Conservation (phyloP, 2,888 invertebrate species). For the Gastrophysa polygoni region DNA sequence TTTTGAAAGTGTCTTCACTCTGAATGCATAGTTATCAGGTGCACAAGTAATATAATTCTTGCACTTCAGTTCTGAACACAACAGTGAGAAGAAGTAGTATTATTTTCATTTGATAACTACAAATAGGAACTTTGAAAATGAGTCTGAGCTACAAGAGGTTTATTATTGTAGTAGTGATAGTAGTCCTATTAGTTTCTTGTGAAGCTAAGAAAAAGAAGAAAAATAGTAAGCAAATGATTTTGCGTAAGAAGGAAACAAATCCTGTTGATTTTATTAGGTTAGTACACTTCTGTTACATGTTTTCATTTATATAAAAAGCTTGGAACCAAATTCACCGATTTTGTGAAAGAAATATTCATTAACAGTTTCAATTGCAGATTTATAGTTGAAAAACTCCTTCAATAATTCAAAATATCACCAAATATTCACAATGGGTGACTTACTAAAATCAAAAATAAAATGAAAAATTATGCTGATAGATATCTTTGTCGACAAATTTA, state of each 20-base stretch:
- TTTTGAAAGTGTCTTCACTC: conserved; percentile 3
- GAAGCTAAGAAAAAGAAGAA: conserved; percentile 37
- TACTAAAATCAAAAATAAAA: no score
- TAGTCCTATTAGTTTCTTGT: conserved; percentile 22
- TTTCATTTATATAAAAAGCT: no score
- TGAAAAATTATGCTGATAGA: no score
- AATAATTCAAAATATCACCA: no score
- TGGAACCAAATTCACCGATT: no score
- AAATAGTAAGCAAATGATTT: conserved; percentile 39
- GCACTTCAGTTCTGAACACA: background rate
- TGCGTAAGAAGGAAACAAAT: conserved; percentile 49
- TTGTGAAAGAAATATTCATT: no score
- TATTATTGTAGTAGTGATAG: conserved; percentile 13
- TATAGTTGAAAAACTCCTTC: no score
- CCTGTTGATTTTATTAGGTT: conserved; percentile 50
- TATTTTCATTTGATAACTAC: background rate
- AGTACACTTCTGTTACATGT: conserved; percentile 1
- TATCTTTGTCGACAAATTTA: no score
- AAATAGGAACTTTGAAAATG: conserved; percentile 12
- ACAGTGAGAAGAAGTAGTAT: background rate
- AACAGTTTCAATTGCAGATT: no score
- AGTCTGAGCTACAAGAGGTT: conserved; percentile 8
- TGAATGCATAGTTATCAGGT: conserved; percentile 15
- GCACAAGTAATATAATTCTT: background rate
- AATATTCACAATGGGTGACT: no score